Evolutionary conservation across 2,888 invertebrate genomes (phyloP).

Genomic region (Caenorhabditis sp.): DNA sequence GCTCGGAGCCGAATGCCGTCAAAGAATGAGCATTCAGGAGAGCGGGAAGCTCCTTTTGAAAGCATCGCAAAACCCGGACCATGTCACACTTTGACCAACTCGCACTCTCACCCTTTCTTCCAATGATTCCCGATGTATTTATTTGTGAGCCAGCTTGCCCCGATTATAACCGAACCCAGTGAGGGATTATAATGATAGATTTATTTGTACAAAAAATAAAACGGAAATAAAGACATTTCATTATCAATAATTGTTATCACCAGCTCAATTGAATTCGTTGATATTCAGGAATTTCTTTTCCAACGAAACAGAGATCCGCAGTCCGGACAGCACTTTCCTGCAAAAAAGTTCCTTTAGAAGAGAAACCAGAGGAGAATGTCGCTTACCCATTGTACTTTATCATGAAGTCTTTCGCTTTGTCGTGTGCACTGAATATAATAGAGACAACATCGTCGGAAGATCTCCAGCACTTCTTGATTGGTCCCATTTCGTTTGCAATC

Average conservation of each 20-base stretch:
- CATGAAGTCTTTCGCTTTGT: slow-evolving; percentile 76
- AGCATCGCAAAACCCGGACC: slow-evolving; percentile 21
- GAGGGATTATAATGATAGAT: not conserved
- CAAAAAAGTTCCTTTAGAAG: not conserved
- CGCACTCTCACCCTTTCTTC: not conserved
- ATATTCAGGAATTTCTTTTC: slow-evolving; percentile 70
- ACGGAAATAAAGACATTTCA: not conserved
- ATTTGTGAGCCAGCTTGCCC: too few species aligned
- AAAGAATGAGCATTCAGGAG: slow-evolving; percentile 56
- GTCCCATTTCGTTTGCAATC: slow-evolving; percentile 65
- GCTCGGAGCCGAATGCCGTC: slow-evolving; percentile 52
- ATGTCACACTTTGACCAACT: slow-evolving; percentile 21
- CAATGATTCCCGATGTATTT: slow-evolving; percentile 8
- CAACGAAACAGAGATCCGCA: slow-evolving; percentile 62
- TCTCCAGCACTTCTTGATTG: slow-evolving; percentile 73
- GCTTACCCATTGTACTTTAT: slow-evolving; percentile 75
- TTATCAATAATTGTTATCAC: not conserved
- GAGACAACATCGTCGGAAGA: slow-evolving; percentile 68
- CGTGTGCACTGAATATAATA: slow-evolving; percentile 73
- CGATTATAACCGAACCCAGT: too few species aligned
- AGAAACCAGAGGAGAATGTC: slow-evolving; percentile 18
- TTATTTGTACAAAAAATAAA: slow-evolving; percentile 31
- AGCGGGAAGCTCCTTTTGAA: slow-evolving; percentile 44
- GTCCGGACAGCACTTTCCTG: slow-evolving; percentile 67
- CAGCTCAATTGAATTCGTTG: slow-evolving; percentile 49